Conservation (phyloP, 2,888 invertebrate genomes). For the Catonia carolina region DNA sequence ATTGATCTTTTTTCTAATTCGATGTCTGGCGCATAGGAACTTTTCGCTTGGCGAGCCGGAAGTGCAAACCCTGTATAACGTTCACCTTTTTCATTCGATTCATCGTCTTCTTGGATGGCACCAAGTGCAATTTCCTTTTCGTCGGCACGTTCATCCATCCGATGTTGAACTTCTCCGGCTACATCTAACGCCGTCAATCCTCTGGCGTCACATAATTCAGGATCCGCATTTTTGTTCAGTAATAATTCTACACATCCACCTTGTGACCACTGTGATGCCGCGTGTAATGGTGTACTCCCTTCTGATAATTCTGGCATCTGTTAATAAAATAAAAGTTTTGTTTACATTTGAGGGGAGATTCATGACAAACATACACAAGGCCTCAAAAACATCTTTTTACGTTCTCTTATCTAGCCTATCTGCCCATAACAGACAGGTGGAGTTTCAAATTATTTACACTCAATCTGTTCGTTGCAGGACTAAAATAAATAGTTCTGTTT, state of each 20-base stretch:
- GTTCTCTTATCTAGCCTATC: no score
- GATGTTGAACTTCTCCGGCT: constrained; percentile 40
- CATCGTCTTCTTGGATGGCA: neutral
- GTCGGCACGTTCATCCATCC: no score
- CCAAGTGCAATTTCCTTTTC: neutral
- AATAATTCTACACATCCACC: constrained; percentile 48
- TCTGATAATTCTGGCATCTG: constrained; percentile 46
- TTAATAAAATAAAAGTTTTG: neutral
- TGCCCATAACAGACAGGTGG: no score
- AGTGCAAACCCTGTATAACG: neutral
- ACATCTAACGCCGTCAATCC: constrained; percentile 49
- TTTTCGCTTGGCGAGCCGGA: no score
- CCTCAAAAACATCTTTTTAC: no score
- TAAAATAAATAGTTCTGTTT: no score
- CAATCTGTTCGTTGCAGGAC: no score
- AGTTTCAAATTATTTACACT: no score
- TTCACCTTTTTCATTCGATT: neutral
- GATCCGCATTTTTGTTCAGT: constrained; percentile 48
- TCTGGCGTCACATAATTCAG: constrained; percentile 43
- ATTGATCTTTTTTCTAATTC: no score
- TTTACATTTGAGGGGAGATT: no score
- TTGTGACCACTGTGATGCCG: constrained; percentile 50
- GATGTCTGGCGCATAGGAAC: no score
- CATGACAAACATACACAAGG: neutral
- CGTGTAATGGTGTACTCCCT: constrained; percentile 56